A percentile compares a stretch with the other conserved stretches of the same genome.
These are phyloP conservation scores for Tribolium freemani DNA, from an alignment of 2,888 invertebrate species.

Conservation along the genomic window DNA sequence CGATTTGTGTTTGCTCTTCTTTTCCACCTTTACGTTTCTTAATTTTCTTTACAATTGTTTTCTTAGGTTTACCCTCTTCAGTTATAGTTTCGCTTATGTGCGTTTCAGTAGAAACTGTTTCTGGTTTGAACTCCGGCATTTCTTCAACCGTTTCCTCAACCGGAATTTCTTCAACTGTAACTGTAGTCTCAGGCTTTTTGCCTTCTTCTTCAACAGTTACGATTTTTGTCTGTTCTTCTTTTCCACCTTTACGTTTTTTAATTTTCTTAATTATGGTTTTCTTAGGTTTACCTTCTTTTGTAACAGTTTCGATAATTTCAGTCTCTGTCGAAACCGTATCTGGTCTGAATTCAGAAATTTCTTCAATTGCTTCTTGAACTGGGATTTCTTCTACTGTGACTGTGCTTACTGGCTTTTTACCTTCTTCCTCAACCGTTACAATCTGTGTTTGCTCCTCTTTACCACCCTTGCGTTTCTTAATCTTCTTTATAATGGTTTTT, in stretches of 20 bases:
- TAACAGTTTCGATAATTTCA: constrained; percentile 46
- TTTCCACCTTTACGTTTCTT: constrained; percentile 66
- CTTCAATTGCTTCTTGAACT: constrained; percentile 36
- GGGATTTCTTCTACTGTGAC: too few relatives aligned
- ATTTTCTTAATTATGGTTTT: constrained; percentile 60
- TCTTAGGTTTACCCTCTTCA: constrained; percentile 65
- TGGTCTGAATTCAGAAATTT: constrained; percentile 34
- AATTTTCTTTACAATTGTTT: constrained; percentile 66
- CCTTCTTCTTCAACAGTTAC: constrained; percentile 60
- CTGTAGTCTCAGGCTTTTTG: constrained; percentile 42
- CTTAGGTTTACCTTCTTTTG: constrained; percentile 35
- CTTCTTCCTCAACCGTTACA: too few relatives aligned
- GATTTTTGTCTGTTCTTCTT: constrained; percentile 59
- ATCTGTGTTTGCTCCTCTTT: neutral
- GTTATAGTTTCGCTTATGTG: constrained; percentile 55
- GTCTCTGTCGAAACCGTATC: constrained; percentile 50
- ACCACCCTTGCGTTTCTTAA: constrained; percentile 54
- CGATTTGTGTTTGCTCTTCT: constrained; percentile 64
- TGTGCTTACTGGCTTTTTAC: too few relatives aligned
- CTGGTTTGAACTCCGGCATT: too few relatives aligned
- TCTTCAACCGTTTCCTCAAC: constrained; percentile 57
- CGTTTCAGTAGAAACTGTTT: constrained; percentile 60
- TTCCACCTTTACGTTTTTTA: constrained; percentile 64
- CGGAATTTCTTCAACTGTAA: constrained; percentile 21
- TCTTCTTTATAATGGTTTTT: constrained; percentile 49